Evolutionary conservation across 1,140 invertebrate genomes (phyloP).

Genomic region (Habropoda laboriosa): DNA sequence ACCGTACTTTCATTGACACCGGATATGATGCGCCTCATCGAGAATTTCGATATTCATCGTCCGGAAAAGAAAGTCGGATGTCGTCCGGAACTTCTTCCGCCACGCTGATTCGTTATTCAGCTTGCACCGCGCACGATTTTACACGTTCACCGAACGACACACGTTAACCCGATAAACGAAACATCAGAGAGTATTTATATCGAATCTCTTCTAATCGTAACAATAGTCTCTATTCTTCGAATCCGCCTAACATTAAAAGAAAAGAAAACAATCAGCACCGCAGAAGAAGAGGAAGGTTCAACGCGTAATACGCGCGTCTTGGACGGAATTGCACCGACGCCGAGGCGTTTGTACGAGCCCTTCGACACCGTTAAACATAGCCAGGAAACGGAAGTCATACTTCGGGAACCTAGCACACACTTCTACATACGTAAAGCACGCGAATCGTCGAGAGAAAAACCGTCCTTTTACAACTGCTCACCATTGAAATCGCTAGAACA

Average conservation of each 20-base stretch:
- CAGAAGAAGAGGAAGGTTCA: neutral
- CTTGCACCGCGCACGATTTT: slow-evolving; percentile 19
- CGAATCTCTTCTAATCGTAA: slow-evolving; percentile 2
- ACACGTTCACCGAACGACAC: slow-evolving; percentile 2
- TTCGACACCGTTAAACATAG: neutral
- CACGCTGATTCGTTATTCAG: slow-evolving; percentile 38
- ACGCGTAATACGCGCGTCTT: neutral
- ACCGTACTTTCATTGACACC: slow-evolving; percentile 43
- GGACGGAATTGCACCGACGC: slow-evolving; percentile 38
- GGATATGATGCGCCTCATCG: slow-evolving; percentile 41
- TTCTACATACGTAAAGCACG: neutral
- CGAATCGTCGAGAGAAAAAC: neutral
- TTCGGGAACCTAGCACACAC: neutral
- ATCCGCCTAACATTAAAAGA: no score
- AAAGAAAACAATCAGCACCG: neutral
- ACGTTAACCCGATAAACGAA: slow-evolving; percentile 20
- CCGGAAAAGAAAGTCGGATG: slow-evolving; percentile 53
- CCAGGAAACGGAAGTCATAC: neutral
- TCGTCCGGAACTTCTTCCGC: slow-evolving; percentile 32
- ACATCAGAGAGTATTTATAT: neutral
- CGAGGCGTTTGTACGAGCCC: neutral
- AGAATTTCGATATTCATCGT: slow-evolving; percentile 45
- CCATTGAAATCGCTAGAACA: neutral
- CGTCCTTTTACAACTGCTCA: no score
- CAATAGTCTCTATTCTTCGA: no score